Base-by-base conservation (phyloP, 2,797 vertebrate species). In the Apogon hyalosoma region DNA sequence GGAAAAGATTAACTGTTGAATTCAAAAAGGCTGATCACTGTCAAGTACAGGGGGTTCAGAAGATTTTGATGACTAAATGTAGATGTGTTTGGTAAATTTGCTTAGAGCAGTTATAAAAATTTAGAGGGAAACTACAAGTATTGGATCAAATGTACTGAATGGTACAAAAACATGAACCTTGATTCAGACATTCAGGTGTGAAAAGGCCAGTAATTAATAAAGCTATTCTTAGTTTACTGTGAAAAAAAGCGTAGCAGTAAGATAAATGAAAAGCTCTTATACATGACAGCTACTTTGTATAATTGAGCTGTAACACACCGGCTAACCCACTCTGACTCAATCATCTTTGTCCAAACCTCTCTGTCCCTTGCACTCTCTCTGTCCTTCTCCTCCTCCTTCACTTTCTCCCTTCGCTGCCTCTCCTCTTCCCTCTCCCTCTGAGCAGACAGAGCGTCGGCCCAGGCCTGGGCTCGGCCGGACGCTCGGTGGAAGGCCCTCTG, bases 401-500 rank as follows among this genome's bases (percentile, higher is more conserved):
- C 63, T 18, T 61, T 88, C 67, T 91, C 87, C 33, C 76, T 78
- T 28, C 14, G 77, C 52, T 72, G 84, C 71, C 72, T 11, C 73
- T 89, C 82, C 58, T 79, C 79, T 72, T 92, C 92, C 54, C 86
- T 79, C 69, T 87, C 92, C 62, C 87, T 92, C 61, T 86, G 93
- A 73, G 90, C 75, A 1, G 93, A 92, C 59, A 98, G 93, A 24
- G 93, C 90, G 33, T 95, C 90, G 1, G 75, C 60, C 86, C 90
- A 93, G 3, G 95, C 88, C 12, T 90, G 73, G 33, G 90, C 89
- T 0, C 62, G 92, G 36, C 94, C 95, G 0, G 92, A 88, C 7
- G 96, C 88, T 49, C 92, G 87, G 77, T 95, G 90, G 89, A 98
- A 98, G 63, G 94, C 86, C 71, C 73, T 92, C 87, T 98, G 97